A percentile compares a stretch with the other conserved stretches of the same genome.
Evolutionary conservation across 2,113 vertebrate species (phyloP).

Genomic region (Herpailurus yagouaroundi): DNA sequence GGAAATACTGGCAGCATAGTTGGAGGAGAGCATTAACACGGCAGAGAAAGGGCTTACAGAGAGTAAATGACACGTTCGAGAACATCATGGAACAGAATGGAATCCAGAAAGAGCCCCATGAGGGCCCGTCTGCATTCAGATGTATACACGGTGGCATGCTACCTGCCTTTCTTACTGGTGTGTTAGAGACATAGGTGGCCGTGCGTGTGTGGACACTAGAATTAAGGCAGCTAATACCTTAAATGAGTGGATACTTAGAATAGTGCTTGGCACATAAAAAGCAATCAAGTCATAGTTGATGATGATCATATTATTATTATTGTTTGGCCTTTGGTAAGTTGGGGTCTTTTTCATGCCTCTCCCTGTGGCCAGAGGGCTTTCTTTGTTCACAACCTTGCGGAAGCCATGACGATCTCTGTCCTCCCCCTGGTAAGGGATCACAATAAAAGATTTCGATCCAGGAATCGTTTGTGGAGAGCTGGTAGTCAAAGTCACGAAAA

Average conservation of each 20-base stretch:
- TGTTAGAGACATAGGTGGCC: neutral
- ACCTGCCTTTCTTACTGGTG: neutral
- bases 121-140: neutral
- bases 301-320: neutral
- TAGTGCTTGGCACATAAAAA: neutral
- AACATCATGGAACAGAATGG: rapidly evolving
- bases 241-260: neutral
- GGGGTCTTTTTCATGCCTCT: neutral
- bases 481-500: neutral
- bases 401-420: neutral
- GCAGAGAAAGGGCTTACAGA: neutral
- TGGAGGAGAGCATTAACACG: neutral
- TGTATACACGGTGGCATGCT: rapidly evolving
- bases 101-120: neutral
- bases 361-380: neutral
- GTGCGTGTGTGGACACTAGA: neutral
- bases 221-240: neutral
- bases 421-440: neutral
- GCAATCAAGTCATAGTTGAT: neutral
- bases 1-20: neutral
- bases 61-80: neutral
- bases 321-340: neutral
- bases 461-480: neutral
- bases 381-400: neutral
- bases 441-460: neutral